phyloP scores from a whole-genome alignment of 1,140 invertebrate genomes.

The Aphaenogaster rudis region DNA sequence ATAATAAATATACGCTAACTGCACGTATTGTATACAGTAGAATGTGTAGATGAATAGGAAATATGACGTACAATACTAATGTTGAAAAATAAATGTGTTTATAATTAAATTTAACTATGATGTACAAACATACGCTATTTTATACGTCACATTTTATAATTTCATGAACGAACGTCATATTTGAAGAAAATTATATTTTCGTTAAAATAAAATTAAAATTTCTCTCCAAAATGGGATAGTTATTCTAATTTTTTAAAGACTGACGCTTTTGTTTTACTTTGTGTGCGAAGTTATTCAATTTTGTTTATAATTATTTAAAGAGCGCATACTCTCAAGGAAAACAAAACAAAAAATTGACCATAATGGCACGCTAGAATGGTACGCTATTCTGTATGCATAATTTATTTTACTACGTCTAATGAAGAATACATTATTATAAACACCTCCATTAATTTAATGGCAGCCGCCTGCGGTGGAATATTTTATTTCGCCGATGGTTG shows the following conservation, averaged over 20 bases:
- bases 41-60: neutral
- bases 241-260: neutral
- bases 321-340: neutral
- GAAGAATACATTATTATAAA: constrained; percentile 57
- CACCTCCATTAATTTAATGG: constrained; percentile 45
- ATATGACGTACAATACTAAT: neutral
- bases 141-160: neutral
- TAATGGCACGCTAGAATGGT: constrained; percentile 15
- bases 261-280: neutral
- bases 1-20: constrained; percentile 24
- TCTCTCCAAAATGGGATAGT: neutral
- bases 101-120: constrained; percentile 5
- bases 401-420: constrained; percentile 37
- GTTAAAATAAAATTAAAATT: neutral
- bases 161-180: neutral
- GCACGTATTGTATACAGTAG: neutral
- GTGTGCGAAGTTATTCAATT: neutral
- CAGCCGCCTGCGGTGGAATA: constrained; percentile 24
- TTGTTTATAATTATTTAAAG: constrained; percentile 40
- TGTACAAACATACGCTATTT: neutral
- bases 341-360: neutral
- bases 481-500: constrained; percentile 28
- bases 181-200: constrained; percentile 3
- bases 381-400: constrained; percentile 44
- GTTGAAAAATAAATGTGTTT: constrained; percentile 5